phyloP scores from a whole-genome alignment of 2,113 vertebrate genomes.

The Oplegnathus fasciatus region DNA sequence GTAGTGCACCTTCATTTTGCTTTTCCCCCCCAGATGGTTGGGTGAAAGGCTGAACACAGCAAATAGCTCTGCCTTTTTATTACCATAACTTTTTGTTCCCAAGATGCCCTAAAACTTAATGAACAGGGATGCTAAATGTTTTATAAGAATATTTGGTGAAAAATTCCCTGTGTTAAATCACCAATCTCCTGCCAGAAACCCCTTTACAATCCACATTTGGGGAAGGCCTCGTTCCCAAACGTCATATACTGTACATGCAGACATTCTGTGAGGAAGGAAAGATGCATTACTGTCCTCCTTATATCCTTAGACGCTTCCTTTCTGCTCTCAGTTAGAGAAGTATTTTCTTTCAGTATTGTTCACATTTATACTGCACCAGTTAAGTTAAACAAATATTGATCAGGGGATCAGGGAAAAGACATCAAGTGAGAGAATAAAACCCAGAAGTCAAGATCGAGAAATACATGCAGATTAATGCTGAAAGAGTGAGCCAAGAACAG shows the following conservation, averaged over 20 bases:
- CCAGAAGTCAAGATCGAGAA: background rate
- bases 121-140: constrained; percentile 8
- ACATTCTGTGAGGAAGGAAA: background rate
- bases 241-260: background rate
- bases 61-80: constrained; percentile 11
- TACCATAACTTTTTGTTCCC: background rate
- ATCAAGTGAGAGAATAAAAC: background rate
- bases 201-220: background rate
- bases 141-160: constrained; percentile 10
- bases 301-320: no score
- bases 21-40: background rate
- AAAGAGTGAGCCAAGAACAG: no score
- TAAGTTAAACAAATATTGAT: background rate
- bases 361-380: no score
- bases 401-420: no score
- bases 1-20: background rate
- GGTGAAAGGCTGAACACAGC: constrained; percentile 6
- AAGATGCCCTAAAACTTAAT: background rate
- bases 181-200: background rate
- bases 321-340: no score
- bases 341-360: no score
- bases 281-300: background rate
- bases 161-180: background rate
- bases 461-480: background rate
- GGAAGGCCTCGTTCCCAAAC: background rate